Percentiles rank a stretch among this genome's conserved stretches.
phyloP scores from a whole-genome alignment of 2,888 invertebrate genomes.

The Heliconius erato region DNA sequence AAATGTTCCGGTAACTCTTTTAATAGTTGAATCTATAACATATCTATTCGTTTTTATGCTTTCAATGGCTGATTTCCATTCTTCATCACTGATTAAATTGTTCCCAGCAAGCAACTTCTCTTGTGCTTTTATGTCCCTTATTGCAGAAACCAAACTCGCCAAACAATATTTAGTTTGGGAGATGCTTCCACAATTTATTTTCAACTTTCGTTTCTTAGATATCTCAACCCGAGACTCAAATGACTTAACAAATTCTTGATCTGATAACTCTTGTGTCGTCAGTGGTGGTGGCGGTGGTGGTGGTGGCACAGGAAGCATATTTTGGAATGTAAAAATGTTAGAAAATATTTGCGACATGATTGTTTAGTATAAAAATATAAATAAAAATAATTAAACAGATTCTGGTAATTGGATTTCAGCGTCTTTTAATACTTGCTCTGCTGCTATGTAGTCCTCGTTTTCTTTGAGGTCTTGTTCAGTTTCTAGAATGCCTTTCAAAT shows the following conservation, averaged over 20 bases:
- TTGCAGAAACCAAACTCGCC: conserved; percentile 55
- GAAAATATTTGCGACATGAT: conserved; percentile 79
- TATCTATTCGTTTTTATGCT: conserved; percentile 81
- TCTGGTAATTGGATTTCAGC: conserved; percentile 87
- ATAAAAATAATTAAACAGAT: conserved; percentile 58
- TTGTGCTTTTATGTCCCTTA: conserved; percentile 64
- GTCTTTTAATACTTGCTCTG: conserved; percentile 88
- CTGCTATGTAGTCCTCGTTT: conserved; percentile 89
- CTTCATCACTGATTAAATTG: conserved; percentile 77
- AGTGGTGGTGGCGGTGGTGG: conserved; percentile 61
- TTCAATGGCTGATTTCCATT: conserved; percentile 85
- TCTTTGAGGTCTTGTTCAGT: conserved; percentile 92
- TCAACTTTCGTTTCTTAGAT: conserved; percentile 39
- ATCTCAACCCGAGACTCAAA: conserved; percentile 58
- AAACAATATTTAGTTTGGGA: conserved; percentile 62
- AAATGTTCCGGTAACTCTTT: conserved; percentile 72
- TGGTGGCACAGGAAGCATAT: conserved; percentile 60
- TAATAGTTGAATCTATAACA: conserved; percentile 72
- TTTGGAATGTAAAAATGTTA: conserved; percentile 77
- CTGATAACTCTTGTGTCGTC: conserved; percentile 54
- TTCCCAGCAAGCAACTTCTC: conserved; percentile 78
- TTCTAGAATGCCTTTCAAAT: conserved; percentile 90
- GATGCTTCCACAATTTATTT: conserved; percentile 57
- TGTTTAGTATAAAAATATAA: conserved; percentile 63
- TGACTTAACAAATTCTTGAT: conserved; percentile 66